phyloP scores from a whole-genome alignment of 1,140 invertebrate genomes.

The Magallana angulata region DNA sequence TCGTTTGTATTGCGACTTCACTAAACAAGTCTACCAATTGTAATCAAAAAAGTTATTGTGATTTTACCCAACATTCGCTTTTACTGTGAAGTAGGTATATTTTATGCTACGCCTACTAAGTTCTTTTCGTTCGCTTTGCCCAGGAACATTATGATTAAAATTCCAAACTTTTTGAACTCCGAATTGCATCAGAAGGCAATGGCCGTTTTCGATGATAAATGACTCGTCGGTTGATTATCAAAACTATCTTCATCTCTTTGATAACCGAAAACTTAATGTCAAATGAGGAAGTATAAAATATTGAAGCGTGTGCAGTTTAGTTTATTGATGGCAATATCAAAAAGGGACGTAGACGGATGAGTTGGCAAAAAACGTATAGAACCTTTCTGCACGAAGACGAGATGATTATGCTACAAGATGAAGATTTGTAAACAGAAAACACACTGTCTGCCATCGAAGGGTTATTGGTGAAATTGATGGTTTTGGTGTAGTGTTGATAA shows the following conservation, averaged over 20 bases:
- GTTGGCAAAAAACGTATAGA: not conserved
- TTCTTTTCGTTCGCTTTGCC: too few species aligned
- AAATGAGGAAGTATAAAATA: not conserved
- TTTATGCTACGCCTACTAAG: too few species aligned
- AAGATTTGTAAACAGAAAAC: not conserved
- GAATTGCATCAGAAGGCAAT: not conserved
- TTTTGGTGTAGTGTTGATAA: not conserved
- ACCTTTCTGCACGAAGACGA: not conserved
- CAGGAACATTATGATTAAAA: too few species aligned
- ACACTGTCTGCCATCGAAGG: not conserved
- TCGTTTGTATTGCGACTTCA: too few species aligned
- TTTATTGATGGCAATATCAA: not conserved
- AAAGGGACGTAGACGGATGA: slow-evolving; percentile 1
- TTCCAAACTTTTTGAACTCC: too few species aligned
- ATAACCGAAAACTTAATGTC: slow-evolving; percentile 9
- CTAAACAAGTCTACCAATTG: too few species aligned
- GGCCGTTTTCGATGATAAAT: not conserved
- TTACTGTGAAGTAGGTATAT: too few species aligned
- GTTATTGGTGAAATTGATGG: not conserved
- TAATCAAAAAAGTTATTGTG: too few species aligned
- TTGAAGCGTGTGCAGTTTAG: not conserved
- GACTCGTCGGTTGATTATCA: not conserved
- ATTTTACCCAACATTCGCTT: too few species aligned
- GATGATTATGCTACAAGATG: not conserved
- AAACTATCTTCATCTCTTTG: not conserved